Evolutionary conservation across 2,797 vertebrate species (phyloP), one percentile per base, ranked within the genome.

Genomic region (Paramormyrops hopkinsi): DNA sequence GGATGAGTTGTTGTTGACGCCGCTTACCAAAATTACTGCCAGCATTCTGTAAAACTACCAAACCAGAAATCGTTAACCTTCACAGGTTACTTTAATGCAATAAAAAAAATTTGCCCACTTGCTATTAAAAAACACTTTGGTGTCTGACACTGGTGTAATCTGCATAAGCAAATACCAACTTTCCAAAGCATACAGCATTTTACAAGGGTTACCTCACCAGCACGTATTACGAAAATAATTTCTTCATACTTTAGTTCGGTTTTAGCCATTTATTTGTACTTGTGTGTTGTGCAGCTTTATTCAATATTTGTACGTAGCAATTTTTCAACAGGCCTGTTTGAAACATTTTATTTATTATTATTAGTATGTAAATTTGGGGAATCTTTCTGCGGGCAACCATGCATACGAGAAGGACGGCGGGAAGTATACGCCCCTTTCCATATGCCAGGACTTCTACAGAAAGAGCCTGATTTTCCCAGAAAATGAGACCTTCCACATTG

Each of bases 361-460:
- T 4, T 91, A 99, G 98, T 99, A 97, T 90, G 92, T 96, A 84
- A 93, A 95, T 88, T 95, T 99, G 17, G 95, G 94, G 85, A 97
- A 96, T 88, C 91, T 98, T 88, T 98, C 97, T 0, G 91, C 97
- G 69, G 98, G 97, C 59, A 99, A 98, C 90, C 97, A 98, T 0
- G 98, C 96, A 0, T 97, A 98, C 12, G 96, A 97, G 94, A 95
- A 90, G 86, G 94, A 82, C 22, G 95, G 95, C 3, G 91, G 89
- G 0, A 88, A 94, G 85, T 93, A 94, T 89, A 95, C 95, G 0
- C 95, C 97, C 5, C 94, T 99, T 93, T 93, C 96, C 0, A 29
- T 99, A 89, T 99, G 98, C 93, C 97, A 97, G 89, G 94, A 96
- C 85, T 96, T 97, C 92, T 99, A 98, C 94, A 97, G 95, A 92